These are phyloP conservation scores for Climacteris rufus DNA, from an alignment of 2,113 vertebrate genomes.

Conservation along the genomic window DNA sequence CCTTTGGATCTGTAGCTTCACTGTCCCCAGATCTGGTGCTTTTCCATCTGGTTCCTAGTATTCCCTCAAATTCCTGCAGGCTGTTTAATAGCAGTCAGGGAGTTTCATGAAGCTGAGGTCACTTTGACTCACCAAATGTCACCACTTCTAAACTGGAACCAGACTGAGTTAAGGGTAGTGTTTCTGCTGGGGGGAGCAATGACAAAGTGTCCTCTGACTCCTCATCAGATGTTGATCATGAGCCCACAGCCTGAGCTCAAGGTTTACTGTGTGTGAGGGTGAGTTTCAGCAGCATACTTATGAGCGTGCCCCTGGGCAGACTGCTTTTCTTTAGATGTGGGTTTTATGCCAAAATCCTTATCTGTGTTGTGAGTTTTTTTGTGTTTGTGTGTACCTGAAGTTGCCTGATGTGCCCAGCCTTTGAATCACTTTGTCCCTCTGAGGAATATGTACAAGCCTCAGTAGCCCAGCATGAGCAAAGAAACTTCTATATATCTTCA, in stretches of 20 bases:
- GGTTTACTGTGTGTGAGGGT: not conserved
- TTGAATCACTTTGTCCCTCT: not conserved
- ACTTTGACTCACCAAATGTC: slow-evolving; percentile 8
- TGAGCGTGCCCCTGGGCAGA: not conserved
- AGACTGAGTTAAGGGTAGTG: not conserved
- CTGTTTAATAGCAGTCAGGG: not conserved
- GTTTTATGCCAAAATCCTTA: not conserved
- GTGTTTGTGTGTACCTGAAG: not conserved
- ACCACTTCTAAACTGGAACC: slow-evolving; percentile 32
- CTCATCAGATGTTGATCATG: not conserved
- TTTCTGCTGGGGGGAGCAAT: not conserved
- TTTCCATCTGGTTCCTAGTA: slow-evolving; percentile 38
- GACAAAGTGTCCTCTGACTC: not conserved
- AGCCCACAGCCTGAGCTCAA: not conserved
- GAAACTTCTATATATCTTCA: not conserved
- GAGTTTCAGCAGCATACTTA: not conserved
- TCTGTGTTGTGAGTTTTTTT: not conserved
- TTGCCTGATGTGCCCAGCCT: not conserved
- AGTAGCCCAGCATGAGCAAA: not conserved
- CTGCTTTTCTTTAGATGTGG: not conserved
- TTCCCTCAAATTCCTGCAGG: slow-evolving; percentile 12
- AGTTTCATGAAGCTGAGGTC: slow-evolving; percentile 22
- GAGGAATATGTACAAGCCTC: not conserved
- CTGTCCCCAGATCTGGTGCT: slow-evolving; percentile 8
- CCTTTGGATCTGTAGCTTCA: slow-evolving; percentile 9